Percentiles rank a stretch among this genome's conserved stretches.
Conservation (phyloP, 2,888 invertebrate genomes). For the Conistra vaccinii region DNA sequence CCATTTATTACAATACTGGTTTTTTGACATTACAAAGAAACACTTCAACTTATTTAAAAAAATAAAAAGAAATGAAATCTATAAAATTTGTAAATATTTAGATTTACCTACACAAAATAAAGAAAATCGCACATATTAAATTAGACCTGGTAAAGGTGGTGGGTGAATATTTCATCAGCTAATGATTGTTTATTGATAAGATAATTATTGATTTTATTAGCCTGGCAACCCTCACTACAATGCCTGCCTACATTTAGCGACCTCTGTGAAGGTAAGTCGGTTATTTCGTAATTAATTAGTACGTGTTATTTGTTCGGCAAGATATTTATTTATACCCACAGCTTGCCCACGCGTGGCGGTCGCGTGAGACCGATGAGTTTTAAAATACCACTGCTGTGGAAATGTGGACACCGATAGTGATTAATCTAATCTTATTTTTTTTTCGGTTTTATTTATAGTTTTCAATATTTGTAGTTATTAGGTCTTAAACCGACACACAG, state of each 20-base stretch:
- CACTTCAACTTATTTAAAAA: too few species aligned
- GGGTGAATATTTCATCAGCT: neutral
- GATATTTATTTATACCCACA: slow-evolving; percentile 62
- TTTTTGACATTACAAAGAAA: too few species aligned
- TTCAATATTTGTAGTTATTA: neutral
- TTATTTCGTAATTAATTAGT: slow-evolving; percentile 62
- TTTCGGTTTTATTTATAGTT: neutral
- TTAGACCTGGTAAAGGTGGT: neutral
- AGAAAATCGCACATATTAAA: neutral
- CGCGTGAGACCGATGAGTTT: slow-evolving; percentile 40
- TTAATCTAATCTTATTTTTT: slow-evolving; percentile 2
- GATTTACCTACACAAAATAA: neutral
- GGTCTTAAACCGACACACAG: neutral
- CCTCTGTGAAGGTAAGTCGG: slow-evolving; percentile 56
- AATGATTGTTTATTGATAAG: too few species aligned
- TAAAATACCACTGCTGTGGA: slow-evolving; percentile 41
- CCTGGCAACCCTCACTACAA: slow-evolving; percentile 34
- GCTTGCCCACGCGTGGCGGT: slow-evolving; percentile 63
- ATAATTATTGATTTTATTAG: neutral
- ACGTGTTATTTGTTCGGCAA: slow-evolving; percentile 45
- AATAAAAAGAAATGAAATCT: too few species aligned
- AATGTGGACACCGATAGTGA: slow-evolving; percentile 5
- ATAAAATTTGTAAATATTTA: too few species aligned
- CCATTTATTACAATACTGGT: too few species aligned
- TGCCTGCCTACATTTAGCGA: slow-evolving; percentile 40